A percentile compares a stretch with the other conserved stretches of the same genome.
These are phyloP conservation scores for Drosophila chauvacae DNA, from an alignment of 1,140 invertebrate genomes.

Conservation along the genomic window DNA sequence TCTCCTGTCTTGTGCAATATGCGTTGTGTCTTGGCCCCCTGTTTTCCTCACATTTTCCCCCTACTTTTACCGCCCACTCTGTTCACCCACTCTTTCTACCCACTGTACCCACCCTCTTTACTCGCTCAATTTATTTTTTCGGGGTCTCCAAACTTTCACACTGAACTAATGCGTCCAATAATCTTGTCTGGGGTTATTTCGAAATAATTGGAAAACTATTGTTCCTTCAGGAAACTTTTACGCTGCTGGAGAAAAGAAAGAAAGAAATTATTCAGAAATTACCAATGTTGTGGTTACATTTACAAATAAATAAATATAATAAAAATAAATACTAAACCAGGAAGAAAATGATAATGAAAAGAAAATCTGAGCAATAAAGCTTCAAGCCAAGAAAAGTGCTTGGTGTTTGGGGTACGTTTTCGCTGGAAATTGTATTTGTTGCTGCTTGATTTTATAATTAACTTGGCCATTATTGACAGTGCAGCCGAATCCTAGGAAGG, in stretches of 20 bases:
- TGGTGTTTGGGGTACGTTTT: not conserved
- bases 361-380: not conserved
- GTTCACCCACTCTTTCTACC: not conserved
- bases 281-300: too few relatives aligned
- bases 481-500: not conserved
- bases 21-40: slow-evolving; percentile 61
- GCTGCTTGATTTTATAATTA: slow-evolving; percentile 70
- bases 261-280: too few relatives aligned
- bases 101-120: not conserved
- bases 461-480: slow-evolving; percentile 42
- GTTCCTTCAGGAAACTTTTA: not conserved
- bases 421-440: too few relatives aligned
- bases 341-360: not conserved
- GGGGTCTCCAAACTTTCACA: not conserved
- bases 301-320: not conserved
- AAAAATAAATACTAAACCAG: not conserved
- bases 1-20: slow-evolving; percentile 71
- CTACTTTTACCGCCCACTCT: not conserved
- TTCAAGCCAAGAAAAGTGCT: not conserved
- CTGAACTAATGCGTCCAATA: slow-evolving; percentile 2
- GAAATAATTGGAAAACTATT: slow-evolving; percentile 1
- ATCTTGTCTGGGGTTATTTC: not conserved
- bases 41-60: slow-evolving; percentile 8
- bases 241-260: too few relatives aligned
- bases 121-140: not conserved